Evolutionary conservation across 2,113 vertebrate genomes (phyloP), one percentile per base, ranked within the genome.

Genomic region (Boleophthalmus pectinirostris): DNA sequence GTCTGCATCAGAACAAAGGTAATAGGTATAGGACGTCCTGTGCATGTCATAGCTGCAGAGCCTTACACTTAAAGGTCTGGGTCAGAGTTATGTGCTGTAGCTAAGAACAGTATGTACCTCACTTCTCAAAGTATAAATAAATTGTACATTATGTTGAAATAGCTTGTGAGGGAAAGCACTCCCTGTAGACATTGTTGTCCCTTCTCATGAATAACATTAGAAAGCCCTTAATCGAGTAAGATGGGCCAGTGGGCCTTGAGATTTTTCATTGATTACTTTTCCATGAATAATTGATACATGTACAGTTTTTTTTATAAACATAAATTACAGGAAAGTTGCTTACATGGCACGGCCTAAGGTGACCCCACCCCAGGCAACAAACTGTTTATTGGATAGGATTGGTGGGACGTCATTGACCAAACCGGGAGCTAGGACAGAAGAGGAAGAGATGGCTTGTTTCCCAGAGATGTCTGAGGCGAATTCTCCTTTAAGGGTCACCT

Each of bases 311-410:
- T 43, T 54, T 80, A 56, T 47, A 67, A 29, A 7, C 21, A 8
- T 74, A 43, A 79, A 75, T 84, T 80, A 3, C 74, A 74, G 70
- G 67, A 78, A 79, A 43, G 15, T 74, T 90, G 94, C 97, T 95
- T 94, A 99, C 98, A 94, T 91, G 73, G 96, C 94, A 87, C 94
- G 91, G 81, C 96, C 96, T 18, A 99, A 86, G 12, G 92, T 87
- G 56, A 99, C 94, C 14, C 96, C 96, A 88, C 97, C 98, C 98
- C 98, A 99, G 9, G 94, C 88, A 78, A 99, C 74, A 46, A 96
- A 97, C 49, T 98, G 97, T 80, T 96, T 98, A 87, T 98, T 99
- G 73, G 98, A 98, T 8, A 99, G 96, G 80, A 99, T 95, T 0
- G 94, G 94, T 2, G 96, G 95, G 70, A 95, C 82, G 51, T 95